phyloP scores from a whole-genome alignment of 35 echinoderm and acorn worm genomes.

The Chiridota heheva region DNA sequence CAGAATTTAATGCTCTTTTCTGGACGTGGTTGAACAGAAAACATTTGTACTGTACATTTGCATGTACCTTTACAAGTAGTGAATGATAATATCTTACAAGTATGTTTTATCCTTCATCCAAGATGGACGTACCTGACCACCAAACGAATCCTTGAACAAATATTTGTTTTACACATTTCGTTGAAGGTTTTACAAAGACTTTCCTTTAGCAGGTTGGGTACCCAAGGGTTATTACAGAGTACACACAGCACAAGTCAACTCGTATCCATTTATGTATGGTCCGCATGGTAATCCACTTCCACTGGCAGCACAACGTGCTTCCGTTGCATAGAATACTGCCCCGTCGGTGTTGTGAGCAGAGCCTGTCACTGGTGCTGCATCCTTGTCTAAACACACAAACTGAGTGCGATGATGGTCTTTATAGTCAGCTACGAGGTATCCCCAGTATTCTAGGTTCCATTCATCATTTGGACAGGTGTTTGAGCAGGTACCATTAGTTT shows the following conservation, averaged over 20 bases:
- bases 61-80: too few relatives aligned
- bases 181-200: too few relatives aligned
- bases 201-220: too few relatives aligned
- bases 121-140: too few relatives aligned
- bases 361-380: background rate
- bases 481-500: constrained; percentile 39
- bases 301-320: constrained; percentile 11
- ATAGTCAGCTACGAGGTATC: constrained; percentile 35
- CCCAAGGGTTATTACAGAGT: too few relatives aligned
- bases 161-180: too few relatives aligned
- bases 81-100: too few relatives aligned
- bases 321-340: constrained; percentile 27
- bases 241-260: constrained; percentile 43
- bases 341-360: constrained; percentile 22
- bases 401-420: constrained; percentile 27
- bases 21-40: too few relatives aligned
- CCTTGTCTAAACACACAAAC: constrained; percentile 3
- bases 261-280: constrained; percentile 30
- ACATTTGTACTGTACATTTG: too few relatives aligned
- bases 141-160: too few relatives aligned
- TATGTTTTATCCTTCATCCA: too few relatives aligned
- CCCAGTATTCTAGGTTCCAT: constrained; percentile 33
- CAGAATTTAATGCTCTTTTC: too few relatives aligned
- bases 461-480: constrained; percentile 24
- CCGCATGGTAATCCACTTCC: constrained; percentile 43